Evolutionary conservation across 2,113 vertebrate genomes (phyloP).

Genomic region (Callaeas wilsoni): DNA sequence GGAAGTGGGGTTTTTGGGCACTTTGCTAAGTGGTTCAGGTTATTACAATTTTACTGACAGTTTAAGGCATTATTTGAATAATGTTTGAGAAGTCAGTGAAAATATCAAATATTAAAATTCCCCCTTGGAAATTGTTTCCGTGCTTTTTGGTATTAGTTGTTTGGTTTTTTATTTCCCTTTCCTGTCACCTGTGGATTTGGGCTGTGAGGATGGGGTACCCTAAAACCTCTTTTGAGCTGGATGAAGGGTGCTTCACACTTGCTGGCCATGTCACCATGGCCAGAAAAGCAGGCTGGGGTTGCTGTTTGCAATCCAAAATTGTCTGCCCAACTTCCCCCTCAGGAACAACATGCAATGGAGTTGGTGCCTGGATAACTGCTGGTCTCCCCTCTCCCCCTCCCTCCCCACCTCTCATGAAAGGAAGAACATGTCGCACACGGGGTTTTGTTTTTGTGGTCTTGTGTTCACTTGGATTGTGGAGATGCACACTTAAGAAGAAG

Average conservation of each 20-base stretch:
- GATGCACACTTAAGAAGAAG: neutral
- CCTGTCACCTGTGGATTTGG: neutral
- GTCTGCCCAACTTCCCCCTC: neutral
- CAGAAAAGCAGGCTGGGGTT: neutral
- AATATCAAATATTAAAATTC: neutral
- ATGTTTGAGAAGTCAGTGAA: neutral
- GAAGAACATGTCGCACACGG: neutral
- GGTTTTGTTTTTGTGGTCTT: neutral
- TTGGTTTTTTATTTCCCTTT: neutral
- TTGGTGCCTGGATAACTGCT: neutral
- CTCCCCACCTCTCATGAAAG: neutral
- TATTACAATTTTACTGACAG: neutral
- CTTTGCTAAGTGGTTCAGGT: neutral
- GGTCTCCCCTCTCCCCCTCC: neutral
- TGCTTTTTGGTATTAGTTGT: neutral
- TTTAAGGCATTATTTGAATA: neutral
- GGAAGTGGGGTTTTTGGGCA: neutral
- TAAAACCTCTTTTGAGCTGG: neutral
- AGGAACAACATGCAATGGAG: neutral
- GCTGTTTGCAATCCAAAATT: neutral
- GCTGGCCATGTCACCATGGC: accelerated
- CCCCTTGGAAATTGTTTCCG: neutral
- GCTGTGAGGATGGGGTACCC: neutral
- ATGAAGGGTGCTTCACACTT: accelerated
- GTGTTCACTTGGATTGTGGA: neutral